Evolutionary conservation across 64 coral and sea anemone genomes (phyloP), one percentile per base, ranked within the genome.

Genomic region (Montipora efflorescens): DNA sequence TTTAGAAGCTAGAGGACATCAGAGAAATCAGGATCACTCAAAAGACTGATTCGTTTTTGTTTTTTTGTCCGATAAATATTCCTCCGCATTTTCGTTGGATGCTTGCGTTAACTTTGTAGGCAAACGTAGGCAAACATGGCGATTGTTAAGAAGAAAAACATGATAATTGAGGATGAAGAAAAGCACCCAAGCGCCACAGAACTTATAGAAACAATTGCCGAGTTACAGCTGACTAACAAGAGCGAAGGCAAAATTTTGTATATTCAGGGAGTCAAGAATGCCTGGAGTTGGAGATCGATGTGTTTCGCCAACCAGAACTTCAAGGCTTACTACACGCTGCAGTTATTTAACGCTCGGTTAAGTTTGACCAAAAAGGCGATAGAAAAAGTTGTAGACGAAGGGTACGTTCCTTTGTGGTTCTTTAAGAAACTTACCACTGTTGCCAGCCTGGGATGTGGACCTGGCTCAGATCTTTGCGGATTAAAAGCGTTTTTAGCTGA

Each of bases 261-360:
- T 16, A 53, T 71, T 53, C 87, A 85, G 12, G 92, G 92, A 9
- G 44, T 79, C 0, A 93, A 93, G 59, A 93, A 93, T 22, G 88
- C 80, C 28, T 80, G 48, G 48, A 59, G 28, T 28, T 93, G 92
- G 92, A 79, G 92, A 22, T 78, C 92, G 18, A 93, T 93, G 69
- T 93, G 84, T 74, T 93, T 79, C 15, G 92, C 92, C 3, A 93
- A 84, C 77, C 92, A 93, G 19, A 93, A 93, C 66, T 93, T 93
- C 25, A 43, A 75, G 16, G 92, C 92, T 62, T 93, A 93, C 14
- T 93, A 93, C 77, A 87, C 92, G 23, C 36, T 93, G n/a, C 83
- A 93, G 25, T 13, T 88, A 6, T 93, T 93, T 59, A 78, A 78
- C 61, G 43, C 81, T 68, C 85, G 92, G 48, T 28, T 78, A 22